These are phyloP conservation scores for Podarcis raffonei DNA, from an alignment of 2,113 vertebrate genomes.

Conservation along the genomic window DNA sequence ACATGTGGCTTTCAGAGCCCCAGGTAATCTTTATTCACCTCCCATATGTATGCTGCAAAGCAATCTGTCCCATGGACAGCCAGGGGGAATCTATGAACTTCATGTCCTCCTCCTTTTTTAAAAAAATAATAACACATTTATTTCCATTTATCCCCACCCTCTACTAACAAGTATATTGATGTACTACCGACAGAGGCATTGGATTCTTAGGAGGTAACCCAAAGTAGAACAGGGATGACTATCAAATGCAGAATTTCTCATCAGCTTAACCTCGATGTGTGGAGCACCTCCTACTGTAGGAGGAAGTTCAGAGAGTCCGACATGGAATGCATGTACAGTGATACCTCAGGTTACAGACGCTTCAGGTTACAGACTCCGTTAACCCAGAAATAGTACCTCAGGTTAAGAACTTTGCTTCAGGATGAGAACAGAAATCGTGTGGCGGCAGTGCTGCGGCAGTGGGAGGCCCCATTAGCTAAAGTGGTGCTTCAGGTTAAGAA, in stretches of 20 bases:
- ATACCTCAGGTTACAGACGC: too few species aligned
- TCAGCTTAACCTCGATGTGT: not conserved
- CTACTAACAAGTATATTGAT: not conserved
- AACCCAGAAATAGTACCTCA: too few species aligned
- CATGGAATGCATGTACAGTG: not conserved
- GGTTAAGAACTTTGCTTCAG: too few species aligned
- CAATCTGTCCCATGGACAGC: constrained; percentile 15
- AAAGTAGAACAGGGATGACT: not conserved
- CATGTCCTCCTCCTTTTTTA: not conserved
- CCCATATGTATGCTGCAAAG: constrained; percentile 11
- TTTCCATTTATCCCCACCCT: not conserved
- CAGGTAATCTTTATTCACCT: not conserved
- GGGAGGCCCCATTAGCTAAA: too few species aligned
- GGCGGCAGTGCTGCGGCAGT: too few species aligned
- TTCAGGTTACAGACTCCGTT: too few species aligned
- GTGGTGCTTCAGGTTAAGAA: too few species aligned
- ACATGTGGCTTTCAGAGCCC: not conserved
- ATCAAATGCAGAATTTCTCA: not conserved
- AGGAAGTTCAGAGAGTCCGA: not conserved
- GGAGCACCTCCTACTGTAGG: not conserved
- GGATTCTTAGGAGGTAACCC: not conserved
- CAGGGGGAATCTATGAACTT: constrained; percentile 4
- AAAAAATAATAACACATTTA: not conserved
- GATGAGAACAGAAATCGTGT: too few species aligned
- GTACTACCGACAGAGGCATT: not conserved